Base-by-base conservation (phyloP, 2,113 vertebrate species). In the Bos javanicus region DNA sequence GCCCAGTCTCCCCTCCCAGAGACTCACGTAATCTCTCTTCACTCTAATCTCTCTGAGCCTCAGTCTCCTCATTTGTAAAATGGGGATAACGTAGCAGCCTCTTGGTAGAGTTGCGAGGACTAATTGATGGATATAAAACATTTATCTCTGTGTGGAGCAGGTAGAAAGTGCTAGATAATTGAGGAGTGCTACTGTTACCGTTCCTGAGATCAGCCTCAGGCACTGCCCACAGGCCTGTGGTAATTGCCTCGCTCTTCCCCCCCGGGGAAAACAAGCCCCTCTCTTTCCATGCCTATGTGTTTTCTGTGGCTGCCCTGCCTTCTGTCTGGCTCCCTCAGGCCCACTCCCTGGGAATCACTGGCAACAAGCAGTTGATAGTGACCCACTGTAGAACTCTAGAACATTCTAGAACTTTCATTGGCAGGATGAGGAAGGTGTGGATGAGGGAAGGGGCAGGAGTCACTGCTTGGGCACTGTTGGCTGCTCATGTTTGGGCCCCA, bases 331-430 rank as follows among this genome's bases (percentile, higher is more conserved):
- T 30, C 56, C 43, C 12, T 88, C 43, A 5, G n/a, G 56, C 56
- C 60, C 59, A 17, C 21, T 83, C 43, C 48, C 56, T 87, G 84
- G 60, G 48, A 85, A 19, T 97, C n/a, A 6, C 71, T 48, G 57
- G 50, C 84, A 57, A 87, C 13, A 88, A 21, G 16, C 59, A 92
- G 25, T 21, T 52, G 48, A 36, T 64, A 10, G 48, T 87, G 84
- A 26, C 50, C n/a, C n/a, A 16, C 62, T 5, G 33, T 52, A 11
- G 80, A 83, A 84, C 56, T 64, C 57, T 30, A 85, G 59, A 89
- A 83, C 36, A 43, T 91, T 94, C 87, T 93, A 26, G 91, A 97
- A 82, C 43, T 92, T 30, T n/a, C 78, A 19, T 23, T 86, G 81
- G 86, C n/a, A 13, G 81, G 15, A 19, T 85, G 33, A 52, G 36